Evolutionary conservation across 2,797 vertebrate genomes (phyloP).

Genomic region (Betta splendens): DNA sequence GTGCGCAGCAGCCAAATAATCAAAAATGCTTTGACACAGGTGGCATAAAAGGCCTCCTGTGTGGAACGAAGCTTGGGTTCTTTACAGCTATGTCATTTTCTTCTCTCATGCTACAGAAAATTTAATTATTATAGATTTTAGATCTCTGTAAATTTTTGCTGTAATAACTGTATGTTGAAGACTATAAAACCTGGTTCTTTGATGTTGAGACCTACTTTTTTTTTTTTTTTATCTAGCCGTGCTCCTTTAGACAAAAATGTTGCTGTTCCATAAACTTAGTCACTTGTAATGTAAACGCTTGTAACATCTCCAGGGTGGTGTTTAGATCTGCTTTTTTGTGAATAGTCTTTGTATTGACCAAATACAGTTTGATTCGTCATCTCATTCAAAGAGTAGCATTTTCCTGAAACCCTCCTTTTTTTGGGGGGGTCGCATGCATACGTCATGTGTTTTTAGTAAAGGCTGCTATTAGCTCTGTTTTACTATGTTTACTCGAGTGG

Average conservation of each 20-base stretch:
- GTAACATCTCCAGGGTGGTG: conserved; percentile 10
- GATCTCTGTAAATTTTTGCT: background rate
- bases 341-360: background rate
- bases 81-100: conserved; percentile 6
- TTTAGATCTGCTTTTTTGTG: conserved; percentile 7
- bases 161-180: background rate
- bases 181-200: background rate
- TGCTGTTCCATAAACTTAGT: conserved; percentile 5
- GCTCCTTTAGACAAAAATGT: conserved; percentile 1
- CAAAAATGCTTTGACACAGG: background rate
- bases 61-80: conserved; percentile 1
- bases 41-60: conserved; percentile 3
- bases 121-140: background rate
- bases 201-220: no score
- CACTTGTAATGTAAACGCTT: background rate
- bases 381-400: conserved; percentile 5
- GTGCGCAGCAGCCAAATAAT: background rate
- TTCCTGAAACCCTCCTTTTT: conserved; percentile 5
- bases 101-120: background rate
- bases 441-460: conserved; percentile 58
- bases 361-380: background rate
- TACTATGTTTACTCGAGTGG: conserved; percentile 40
- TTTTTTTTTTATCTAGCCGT: background rate
- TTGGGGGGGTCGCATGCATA: no score
- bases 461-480: conserved; percentile 48